Evolutionary conservation across 2,797 vertebrate genomes (phyloP).

Genomic region (Sebastes vulpes): DNA sequence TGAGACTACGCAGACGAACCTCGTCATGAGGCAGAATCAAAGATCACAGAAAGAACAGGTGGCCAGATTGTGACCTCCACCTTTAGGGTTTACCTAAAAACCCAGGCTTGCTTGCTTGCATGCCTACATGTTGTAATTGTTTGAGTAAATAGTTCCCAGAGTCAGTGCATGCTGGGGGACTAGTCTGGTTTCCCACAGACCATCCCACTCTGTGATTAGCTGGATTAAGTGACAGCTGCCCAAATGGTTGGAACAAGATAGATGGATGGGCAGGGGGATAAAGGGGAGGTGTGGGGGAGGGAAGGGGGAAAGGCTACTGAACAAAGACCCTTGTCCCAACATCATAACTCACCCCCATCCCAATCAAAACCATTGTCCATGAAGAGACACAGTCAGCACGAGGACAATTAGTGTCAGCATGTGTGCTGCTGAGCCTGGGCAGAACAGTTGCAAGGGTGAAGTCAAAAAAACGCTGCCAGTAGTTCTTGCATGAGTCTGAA

Average conservation of each 20-base stretch:
- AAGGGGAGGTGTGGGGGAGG: slow-evolving; percentile 70
- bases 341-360: slow-evolving; percentile 79
- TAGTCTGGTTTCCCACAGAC: slow-evolving; percentile 86
- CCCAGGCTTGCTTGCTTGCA: not conserved
- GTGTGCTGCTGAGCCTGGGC: slow-evolving; percentile 59
- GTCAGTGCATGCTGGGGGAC: slow-evolving; percentile 46
- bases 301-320: slow-evolving; percentile 78
- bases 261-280: slow-evolving; percentile 80
- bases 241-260: slow-evolving; percentile 86
- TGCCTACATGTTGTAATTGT: slow-evolving; percentile 57
- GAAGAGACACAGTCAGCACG: slow-evolving; percentile 76
- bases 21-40: not conserved
- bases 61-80: slow-evolving; percentile 9
- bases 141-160: slow-evolving; percentile 48
- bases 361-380: slow-evolving; percentile 78
- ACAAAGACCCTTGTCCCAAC: slow-evolving; percentile 87
- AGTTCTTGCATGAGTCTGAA: not conserved
- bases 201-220: slow-evolving; percentile 86
- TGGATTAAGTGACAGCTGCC: slow-evolving; percentile 92
- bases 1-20: not conserved
- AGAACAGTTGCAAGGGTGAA: slow-evolving; percentile 28
- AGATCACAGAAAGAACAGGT: slow-evolving; percentile 22
- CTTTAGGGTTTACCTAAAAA: slow-evolving; percentile 25
- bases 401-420: slow-evolving; percentile 81
- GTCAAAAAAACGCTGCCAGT: slow-evolving; percentile 8